Evolutionary conservation across 2,113 vertebrate species (phyloP), one percentile per base, ranked within the genome.

Genomic region (Heterochromis multidens): DNA sequence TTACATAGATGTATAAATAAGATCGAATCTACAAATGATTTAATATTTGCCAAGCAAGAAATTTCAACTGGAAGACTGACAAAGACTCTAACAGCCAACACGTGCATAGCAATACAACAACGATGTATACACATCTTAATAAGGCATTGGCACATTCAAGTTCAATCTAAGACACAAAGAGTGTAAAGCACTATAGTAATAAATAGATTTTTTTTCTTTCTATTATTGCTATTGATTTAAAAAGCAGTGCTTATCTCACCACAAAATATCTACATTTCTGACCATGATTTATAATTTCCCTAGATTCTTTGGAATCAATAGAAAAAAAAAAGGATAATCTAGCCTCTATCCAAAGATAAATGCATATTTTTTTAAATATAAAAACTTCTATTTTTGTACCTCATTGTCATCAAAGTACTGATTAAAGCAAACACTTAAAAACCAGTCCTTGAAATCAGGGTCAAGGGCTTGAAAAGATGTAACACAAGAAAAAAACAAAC

Each of bases 141-240:
- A 94, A 95, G 94, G 95, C 92, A 92, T 91, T 57, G 83, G 90
- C 95, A 94, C 93, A 77, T 94, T 94, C 93, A 93, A 92, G 93
- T 94, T 94, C 65, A 92, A 87, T 91, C 90, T 92, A 94, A 93
- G 92, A 95, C 93, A 95, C 91, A 25, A 85, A 89, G 82, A 94
- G 92, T 94, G 92, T 94, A 93, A 94, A 93, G 94, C 91, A 94
- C 92, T 84, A 94, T 60, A 89, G 83, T 90, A 92, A 94, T 94
- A 92, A 94, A 94, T 94, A 94, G 70, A 90, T 89, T 49, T 87
- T 57, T 77, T n/a, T 52, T 70, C 56, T 59, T 87, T 88, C 90
- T 94, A 91, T 94, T 93, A 94, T 95, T 93, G 91, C 94, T 94
- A 93, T 82, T 90, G 92, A 95, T 95, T 95, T 91, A 77, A 91